Conservation (phyloP, 2,113 vertebrate species). For the Pterophyllum scalare region DNA sequence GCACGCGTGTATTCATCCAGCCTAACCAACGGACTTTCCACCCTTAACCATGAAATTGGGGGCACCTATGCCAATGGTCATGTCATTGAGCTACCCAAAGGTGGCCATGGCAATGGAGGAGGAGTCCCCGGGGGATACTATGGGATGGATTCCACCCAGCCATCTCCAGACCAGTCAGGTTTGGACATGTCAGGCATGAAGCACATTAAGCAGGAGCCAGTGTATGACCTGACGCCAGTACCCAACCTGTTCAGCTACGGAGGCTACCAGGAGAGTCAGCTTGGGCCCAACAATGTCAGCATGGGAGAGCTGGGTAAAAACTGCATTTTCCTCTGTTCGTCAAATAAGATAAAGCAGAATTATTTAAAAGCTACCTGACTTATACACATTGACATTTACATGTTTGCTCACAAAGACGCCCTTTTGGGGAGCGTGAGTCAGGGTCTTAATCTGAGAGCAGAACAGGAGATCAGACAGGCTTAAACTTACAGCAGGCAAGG, state of each 20-base stretch:
- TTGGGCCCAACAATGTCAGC: constrained; percentile 88
- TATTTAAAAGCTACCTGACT: constrained; percentile 10
- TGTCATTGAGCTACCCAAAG: constrained; percentile 93
- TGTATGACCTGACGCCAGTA: constrained; percentile 97
- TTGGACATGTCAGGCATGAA: constrained; percentile 98
- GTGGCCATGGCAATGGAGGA: constrained; percentile 74
- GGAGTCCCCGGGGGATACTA: constrained; percentile 85
- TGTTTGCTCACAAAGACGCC: constrained; percentile 18
- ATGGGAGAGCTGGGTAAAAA: constrained; percentile 94
- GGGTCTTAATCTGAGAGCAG: constrained; percentile 51
- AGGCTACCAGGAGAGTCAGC: constrained; percentile 94
- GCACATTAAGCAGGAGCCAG: constrained; percentile 99
- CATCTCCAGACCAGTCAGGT: constrained; percentile 97
- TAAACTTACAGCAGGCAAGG: constrained; percentile 50
- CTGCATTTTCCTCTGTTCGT: neutral
- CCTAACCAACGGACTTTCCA: constrained; percentile 90
- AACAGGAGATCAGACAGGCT: constrained; percentile 64
- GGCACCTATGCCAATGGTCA: constrained; percentile 93
- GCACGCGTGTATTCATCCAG: constrained; percentile 92
- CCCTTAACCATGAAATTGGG: constrained; percentile 89
- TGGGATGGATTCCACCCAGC: constrained; percentile 93
- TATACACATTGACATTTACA: constrained; percentile 22
- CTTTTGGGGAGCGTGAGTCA: constrained; percentile 49
- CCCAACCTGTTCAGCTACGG: constrained; percentile 98
- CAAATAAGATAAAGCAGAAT: neutral